Evolutionary conservation across 2,797 vertebrate genomes (phyloP).

Genomic region (Myotis daubentonii): DNA sequence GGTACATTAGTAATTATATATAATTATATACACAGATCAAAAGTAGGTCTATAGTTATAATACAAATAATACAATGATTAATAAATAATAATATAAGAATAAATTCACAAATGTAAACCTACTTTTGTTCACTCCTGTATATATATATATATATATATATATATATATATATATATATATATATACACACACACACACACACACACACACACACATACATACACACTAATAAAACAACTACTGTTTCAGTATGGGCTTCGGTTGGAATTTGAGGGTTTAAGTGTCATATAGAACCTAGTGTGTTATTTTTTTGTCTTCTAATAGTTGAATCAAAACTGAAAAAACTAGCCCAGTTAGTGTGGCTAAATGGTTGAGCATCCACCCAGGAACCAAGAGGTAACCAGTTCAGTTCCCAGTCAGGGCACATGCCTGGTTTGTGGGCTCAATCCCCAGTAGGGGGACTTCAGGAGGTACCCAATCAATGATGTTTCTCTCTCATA

Average conservation of each 20-base stretch:
- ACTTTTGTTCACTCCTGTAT: no score
- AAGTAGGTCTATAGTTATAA: not conserved
- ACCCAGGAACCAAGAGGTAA: no score
- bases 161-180: no score
- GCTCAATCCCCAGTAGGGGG: no score
- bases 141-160: no score
- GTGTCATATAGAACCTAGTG: not conserved
- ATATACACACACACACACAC: no score
- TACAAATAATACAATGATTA: not conserved
- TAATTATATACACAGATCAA: not conserved
- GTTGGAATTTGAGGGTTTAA: not conserved
- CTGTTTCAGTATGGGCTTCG: not conserved
- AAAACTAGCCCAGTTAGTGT: not conserved
- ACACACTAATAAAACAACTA: not conserved
- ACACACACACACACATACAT: no score
- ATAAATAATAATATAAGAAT: not conserved
- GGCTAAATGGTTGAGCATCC: no score
- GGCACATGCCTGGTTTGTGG: no score
- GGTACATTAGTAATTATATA: not conserved
- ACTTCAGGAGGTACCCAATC: no score
- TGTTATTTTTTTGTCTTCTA: not conserved
- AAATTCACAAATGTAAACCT: not conserved
- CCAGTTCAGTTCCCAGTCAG: no score
- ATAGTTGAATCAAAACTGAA: conserved; percentile 27
- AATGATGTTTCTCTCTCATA: no score